These are phyloP conservation scores for Furnarius figulus DNA, from an alignment of 2,113 vertebrate species.

Conservation along the genomic window DNA sequence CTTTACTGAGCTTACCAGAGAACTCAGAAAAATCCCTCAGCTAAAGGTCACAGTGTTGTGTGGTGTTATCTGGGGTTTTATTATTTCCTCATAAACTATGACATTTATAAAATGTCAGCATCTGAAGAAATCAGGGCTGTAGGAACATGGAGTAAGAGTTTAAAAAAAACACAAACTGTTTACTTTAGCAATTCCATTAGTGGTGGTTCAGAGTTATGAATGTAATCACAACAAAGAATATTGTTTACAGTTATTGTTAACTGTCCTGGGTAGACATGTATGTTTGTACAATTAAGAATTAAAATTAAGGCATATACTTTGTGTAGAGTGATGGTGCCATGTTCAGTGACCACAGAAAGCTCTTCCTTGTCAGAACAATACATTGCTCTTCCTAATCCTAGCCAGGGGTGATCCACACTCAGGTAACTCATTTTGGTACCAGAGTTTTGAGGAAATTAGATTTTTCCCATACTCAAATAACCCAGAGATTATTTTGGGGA, in stretches of 20 bases:
- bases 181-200: not conserved
- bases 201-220: not conserved
- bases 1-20: conserved; percentile 51
- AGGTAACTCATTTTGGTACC: not conserved
- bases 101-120: conserved; percentile 75
- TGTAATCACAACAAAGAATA: not conserved
- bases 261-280: not conserved
- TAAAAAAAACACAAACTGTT: not conserved
- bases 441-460: not conserved
- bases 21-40: conserved; percentile 56
- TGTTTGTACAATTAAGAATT: not conserved
- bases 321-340: not conserved
- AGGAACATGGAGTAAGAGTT: not conserved
- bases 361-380: not conserved
- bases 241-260: not conserved
- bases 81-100: conserved; percentile 74
- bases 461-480: not conserved
- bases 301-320: not conserved
- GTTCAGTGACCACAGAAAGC: not conserved
- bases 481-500: not conserved
- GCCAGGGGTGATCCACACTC: no score
- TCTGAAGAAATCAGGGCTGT: conserved; percentile 25
- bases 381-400: not conserved
- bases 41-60: conserved; percentile 70
- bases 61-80: conserved; percentile 65